Conservation (phyloP, 2,888 invertebrate genomes). For the Amiota minor region DNA sequence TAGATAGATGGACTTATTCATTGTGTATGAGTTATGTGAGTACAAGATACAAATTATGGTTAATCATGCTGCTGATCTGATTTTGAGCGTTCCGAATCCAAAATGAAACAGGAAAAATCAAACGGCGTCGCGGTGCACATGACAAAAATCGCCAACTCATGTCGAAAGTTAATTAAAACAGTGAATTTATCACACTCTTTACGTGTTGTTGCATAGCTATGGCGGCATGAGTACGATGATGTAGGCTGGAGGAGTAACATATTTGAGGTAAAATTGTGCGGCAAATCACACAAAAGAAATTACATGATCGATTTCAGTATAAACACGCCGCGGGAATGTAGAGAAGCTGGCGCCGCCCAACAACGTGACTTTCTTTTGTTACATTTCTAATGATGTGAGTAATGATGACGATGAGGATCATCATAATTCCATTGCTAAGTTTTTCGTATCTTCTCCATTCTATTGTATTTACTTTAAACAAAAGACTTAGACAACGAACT, state of each 20-base stretch:
- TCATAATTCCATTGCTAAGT: too few species aligned
- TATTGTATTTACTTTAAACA: constrained; percentile 28
- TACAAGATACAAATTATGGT: constrained; percentile 55
- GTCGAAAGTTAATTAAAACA: constrained; percentile 68
- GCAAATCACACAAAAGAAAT: constrained; percentile 47
- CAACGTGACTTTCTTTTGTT: not conserved
- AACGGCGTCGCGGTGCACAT: constrained; percentile 2
- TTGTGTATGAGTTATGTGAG: too few species aligned
- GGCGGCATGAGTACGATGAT: not conserved
- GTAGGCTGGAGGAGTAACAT: too few species aligned
- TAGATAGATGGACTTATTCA: not conserved
- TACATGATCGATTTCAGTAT: constrained; percentile 25
- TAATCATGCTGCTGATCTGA: constrained; percentile 69
- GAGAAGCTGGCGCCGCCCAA: constrained; percentile 48
- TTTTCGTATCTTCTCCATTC: too few species aligned
- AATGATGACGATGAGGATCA: too few species aligned
- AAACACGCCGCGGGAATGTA: constrained; percentile 48
- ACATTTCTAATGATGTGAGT: too few species aligned
- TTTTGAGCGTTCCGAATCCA: constrained; percentile 49
- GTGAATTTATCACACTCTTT: constrained; percentile 69
- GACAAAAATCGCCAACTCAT: constrained; percentile 54
- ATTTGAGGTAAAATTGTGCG: constrained; percentile 30
- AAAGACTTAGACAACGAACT: constrained; percentile 47
- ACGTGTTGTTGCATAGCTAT: constrained; percentile 44
- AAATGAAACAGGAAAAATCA: not conserved